A percentile compares a stretch with the other conserved stretches of the same genome.
phyloP scores from a whole-genome alignment of 1,140 invertebrate species.

The Drosophila lowei region DNA sequence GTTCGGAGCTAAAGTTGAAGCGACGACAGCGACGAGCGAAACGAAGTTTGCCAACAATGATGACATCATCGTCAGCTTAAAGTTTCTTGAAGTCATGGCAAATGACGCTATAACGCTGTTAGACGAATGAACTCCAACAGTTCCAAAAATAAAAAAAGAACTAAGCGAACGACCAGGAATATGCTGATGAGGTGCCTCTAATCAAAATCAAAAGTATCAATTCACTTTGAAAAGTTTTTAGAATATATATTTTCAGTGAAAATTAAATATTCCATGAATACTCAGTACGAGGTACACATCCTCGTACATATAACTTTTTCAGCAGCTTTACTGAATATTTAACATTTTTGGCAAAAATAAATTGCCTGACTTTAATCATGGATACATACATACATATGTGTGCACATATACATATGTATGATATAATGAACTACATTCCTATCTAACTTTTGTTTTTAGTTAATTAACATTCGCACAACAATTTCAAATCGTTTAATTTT shows the following conservation, averaged over 20 bases:
- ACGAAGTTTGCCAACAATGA: conserved; percentile 72
- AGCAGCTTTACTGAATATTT: no score
- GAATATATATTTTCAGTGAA: no score
- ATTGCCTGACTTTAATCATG: no score
- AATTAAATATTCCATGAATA: no score
- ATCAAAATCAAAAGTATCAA: conserved; percentile 12
- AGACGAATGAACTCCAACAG: conserved; percentile 16
- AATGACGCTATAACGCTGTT: conserved; percentile 72
- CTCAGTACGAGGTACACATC: no score
- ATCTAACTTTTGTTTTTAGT: conserved; percentile 12
- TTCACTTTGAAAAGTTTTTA: background rate
- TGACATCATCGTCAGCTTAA: conserved; percentile 77
- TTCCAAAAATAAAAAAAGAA: background rate
- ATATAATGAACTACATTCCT: conserved; percentile 4
- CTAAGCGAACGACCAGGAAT: conserved; percentile 11
- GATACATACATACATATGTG: conserved; percentile 2
- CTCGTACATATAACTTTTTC: no score
- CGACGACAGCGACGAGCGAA: conserved; percentile 25
- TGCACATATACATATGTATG: conserved; percentile 18
- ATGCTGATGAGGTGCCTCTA: background rate
- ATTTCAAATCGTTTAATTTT: conserved; percentile 62
- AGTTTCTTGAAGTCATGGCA: conserved; percentile 72
- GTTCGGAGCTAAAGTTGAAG: background rate
- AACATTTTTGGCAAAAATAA: no score
- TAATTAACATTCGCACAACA: conserved; percentile 65